Percentiles rank a stretch among this genome's conserved stretches.
Conservation (phyloP, 2,888 invertebrate species). For the Microdon myrmicae region DNA sequence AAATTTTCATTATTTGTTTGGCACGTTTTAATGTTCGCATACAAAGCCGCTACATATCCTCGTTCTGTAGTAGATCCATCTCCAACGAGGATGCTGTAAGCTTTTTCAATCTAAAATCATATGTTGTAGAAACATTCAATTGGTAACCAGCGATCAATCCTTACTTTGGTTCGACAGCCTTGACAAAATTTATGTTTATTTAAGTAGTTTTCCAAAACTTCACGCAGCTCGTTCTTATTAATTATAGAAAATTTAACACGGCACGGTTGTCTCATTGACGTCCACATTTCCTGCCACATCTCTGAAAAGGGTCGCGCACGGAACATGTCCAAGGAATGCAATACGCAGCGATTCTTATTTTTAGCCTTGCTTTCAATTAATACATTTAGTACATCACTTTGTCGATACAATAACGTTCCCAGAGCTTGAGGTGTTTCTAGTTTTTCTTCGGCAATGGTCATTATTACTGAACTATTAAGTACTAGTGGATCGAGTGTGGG, state of each 20-base stretch:
- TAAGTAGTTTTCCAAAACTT: slow-evolving; percentile 88
- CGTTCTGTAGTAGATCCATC: slow-evolving; percentile 88
- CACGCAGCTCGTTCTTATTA: slow-evolving; percentile 84
- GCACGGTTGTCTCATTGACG: slow-evolving; percentile 82
- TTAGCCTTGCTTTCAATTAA: slow-evolving; percentile 84
- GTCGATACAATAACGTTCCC: slow-evolving; percentile 86
- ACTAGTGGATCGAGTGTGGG: slow-evolving; percentile 88
- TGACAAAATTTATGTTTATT: slow-evolving; percentile 94
- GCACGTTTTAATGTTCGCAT: slow-evolving; percentile 87
- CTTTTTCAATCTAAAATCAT: slow-evolving; percentile 72
- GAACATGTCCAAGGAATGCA: slow-evolving; percentile 91
- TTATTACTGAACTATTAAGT: slow-evolving; percentile 78
- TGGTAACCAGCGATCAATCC: slow-evolving; percentile 26
- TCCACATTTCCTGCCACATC: slow-evolving; percentile 86
- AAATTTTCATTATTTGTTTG: slow-evolving; percentile 82
- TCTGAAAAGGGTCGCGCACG: slow-evolving; percentile 77
- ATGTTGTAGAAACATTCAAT: background rate
- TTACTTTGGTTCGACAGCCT: slow-evolving; percentile 92
- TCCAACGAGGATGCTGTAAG: slow-evolving; percentile 87
- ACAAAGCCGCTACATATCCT: slow-evolving; percentile 87
- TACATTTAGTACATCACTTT: slow-evolving; percentile 82
- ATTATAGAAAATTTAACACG: slow-evolving; percentile 87
- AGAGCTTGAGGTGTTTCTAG: slow-evolving; percentile 82
- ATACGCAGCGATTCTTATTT: slow-evolving; percentile 87
- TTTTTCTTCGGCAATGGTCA: slow-evolving; percentile 84